Base-by-base conservation (phyloP, 1,140 invertebrate genomes). In the Drosophila sturtevanti region DNA sequence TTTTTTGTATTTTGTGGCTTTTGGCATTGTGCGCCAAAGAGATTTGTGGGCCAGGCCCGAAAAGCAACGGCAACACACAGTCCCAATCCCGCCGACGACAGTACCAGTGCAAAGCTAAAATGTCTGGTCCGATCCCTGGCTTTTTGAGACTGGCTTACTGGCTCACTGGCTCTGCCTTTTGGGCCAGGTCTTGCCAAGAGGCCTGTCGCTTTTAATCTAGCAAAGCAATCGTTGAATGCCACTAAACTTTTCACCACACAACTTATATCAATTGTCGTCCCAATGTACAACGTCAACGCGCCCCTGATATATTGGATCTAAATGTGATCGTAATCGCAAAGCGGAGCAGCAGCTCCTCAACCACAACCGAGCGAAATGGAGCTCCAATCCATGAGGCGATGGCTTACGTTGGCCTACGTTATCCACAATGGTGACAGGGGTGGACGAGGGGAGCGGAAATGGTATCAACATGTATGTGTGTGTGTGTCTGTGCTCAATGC, bases 191-290 rank as follows among this genome's bases (percentile, higher is more conserved):
- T 56, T 65, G 59, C 72, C 71, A 31, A 44, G 18, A 48, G 41
- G 75, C 77, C 84, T 87, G 84, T 87, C 84, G 84, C 77, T 80
- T 89, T 89, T 89, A 89, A 89, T 89, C 84, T 89, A 89, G 85
- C 86, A 89, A 89, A 89, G 87, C 87, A 87, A 90, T 90, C 87
- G 82, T 90, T 89, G 89, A 90, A 90, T 90, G 87, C 87, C 87
- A 87, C 87, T 90, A 90, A 90, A 90, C 87, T 90, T 90, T 90
- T 90, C 87, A 90, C 87, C 87, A 90, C 87, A 90, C 87, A 90
- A 90, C 89, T 90, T 90, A 90, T 90, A 90, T 90, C 89, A 90
- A 90, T 90, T 90, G 89, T 89, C 89, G 89, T 89, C 89, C 41
- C 89, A 90, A 90, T 90, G 89, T 90, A 89, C 84, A 69, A 72